Evolutionary conservation across 1,140 invertebrate species (phyloP), one percentile per base, ranked within the genome.

Genomic region (Paraescarpia echinospica): DNA sequence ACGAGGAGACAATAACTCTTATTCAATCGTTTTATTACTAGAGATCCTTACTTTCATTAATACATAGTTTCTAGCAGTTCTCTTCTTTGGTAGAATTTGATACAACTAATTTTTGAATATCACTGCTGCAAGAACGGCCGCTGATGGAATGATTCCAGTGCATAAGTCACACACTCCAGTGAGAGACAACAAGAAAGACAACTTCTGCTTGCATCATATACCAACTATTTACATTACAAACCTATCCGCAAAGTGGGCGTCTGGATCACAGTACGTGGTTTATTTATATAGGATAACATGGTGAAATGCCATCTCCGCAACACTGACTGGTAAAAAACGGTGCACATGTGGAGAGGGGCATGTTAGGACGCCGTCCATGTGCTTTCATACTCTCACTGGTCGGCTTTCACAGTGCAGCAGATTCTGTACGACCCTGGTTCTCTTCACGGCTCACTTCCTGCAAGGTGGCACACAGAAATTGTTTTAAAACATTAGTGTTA

Each of bases 111-210:
- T 18, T 77, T 77, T 77, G 59, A 77, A 77, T 77, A 77, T 77
- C 59, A 77, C 27, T 77, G 8, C 22, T 41, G 41, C 41, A 41
- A 41, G 59, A 77, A 31, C 59, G 27, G 59, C 59, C 2, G 27
- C 59, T 77, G 59, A 77, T 77, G 59, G 59, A 77, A 77, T 77
- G 59, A 77, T 77, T 77, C 59, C 59, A 77, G 59, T 77, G 59
- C 59, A 77, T 27, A 31, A 18, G 27, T 14, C 18, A 27, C 59
- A 77, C 59, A 51, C 48, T 51, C 59, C 59, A 77, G 22, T 77
- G 59, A 77, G 59, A 77, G 59, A 27, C 2, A 77, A 77, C 59
- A 77, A 77, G 59, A 31, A 77, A 77, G 12, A 77, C 59, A 77
- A 77, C 59, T 12, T 77, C 9, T 27, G 59, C 59, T 77, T 27